Percentiles rank a stretch among this genome's conserved stretches.
These are phyloP conservation scores for Biston betularia DNA, from an alignment of 2,888 invertebrate species.

Conservation along the genomic window DNA sequence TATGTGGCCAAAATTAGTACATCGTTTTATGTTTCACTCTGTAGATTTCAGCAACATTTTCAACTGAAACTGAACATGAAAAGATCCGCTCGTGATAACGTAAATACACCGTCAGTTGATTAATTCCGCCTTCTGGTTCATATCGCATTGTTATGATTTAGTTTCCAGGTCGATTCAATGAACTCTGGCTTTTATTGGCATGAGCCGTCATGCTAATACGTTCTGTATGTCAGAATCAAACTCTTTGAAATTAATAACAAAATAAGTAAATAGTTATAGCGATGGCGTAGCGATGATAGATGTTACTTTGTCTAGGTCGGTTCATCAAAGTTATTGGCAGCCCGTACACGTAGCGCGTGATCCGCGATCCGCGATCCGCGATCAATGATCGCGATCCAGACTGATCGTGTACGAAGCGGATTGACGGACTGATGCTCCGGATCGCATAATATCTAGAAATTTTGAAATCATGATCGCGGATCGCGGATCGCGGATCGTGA, in stretches of 20 bases:
- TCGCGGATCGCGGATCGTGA: too few species aligned
- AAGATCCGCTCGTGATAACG: slow-evolving; percentile 15
- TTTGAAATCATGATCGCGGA: too few species aligned
- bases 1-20: too few species aligned
- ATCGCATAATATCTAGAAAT: too few species aligned
- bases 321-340: too few species aligned
- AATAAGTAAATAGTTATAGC: neutral
- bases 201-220: slow-evolving; percentile 11
- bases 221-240: slow-evolving; percentile 12
- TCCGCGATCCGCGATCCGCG: too few species aligned
- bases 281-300: too few species aligned
- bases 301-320: too few species aligned
- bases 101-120: slow-evolving; percentile 34
- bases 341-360: too few species aligned
- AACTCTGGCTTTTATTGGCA: slow-evolving; percentile 26
- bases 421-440: too few species aligned
- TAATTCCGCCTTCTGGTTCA: slow-evolving; percentile 32
- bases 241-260: neutral
- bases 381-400: too few species aligned
- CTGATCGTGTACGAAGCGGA: too few species aligned
- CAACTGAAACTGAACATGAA: slow-evolving; percentile 22
- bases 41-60: slow-evolving; percentile 3
- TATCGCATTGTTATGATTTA: slow-evolving; percentile 40
- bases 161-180: slow-evolving; percentile 35
- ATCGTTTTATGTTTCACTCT: slow-evolving; percentile 30